A percentile compares a stretch with the other conserved stretches of the same genome.
These are phyloP conservation scores for Rapana venosa DNA, from an alignment of 2,888 invertebrate species.

Conservation along the genomic window DNA sequence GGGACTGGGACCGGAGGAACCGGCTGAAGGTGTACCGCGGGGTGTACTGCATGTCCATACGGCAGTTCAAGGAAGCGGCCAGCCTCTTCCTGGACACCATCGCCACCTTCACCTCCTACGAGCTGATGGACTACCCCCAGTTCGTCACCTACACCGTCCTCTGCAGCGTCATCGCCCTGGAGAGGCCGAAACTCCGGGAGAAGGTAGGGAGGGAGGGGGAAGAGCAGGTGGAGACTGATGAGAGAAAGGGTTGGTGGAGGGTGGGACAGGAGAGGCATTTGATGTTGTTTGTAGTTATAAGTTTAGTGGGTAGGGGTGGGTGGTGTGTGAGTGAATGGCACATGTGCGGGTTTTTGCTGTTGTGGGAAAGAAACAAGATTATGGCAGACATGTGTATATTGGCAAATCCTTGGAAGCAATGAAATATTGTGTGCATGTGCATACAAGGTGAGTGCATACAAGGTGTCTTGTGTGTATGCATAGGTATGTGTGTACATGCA, in stretches of 20 bases:
- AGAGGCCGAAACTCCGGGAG: conserved; percentile 87
- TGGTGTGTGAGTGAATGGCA: no score
- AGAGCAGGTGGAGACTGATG: background rate
- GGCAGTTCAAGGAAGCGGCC: conserved; percentile 96
- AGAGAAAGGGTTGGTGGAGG: background rate
- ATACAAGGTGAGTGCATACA: background rate
- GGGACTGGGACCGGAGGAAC: conserved; percentile 99
- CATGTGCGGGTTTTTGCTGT: no score
- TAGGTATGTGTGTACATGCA: background rate
- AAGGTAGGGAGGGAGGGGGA: conserved; percentile 81
- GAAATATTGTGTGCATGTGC: no score
- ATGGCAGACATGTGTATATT: no score
- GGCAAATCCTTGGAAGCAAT: no score
- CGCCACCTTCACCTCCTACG: conserved; percentile 99
- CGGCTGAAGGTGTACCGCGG: conserved; percentile 93
- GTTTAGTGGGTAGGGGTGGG: no score
- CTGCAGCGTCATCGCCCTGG: conserved; percentile 89
- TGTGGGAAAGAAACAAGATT: no score
- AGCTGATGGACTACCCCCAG: conserved; percentile 97
- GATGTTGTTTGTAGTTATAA: background rate
- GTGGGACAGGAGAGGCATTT: background rate
- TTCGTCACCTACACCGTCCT: conserved; percentile 90
- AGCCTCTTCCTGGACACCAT: conserved; percentile 97
- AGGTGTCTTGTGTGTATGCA: background rate
- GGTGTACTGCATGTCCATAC: conserved; percentile 95